Conservation (phyloP, 2,888 invertebrate species). For the Noctua janthe region DNA sequence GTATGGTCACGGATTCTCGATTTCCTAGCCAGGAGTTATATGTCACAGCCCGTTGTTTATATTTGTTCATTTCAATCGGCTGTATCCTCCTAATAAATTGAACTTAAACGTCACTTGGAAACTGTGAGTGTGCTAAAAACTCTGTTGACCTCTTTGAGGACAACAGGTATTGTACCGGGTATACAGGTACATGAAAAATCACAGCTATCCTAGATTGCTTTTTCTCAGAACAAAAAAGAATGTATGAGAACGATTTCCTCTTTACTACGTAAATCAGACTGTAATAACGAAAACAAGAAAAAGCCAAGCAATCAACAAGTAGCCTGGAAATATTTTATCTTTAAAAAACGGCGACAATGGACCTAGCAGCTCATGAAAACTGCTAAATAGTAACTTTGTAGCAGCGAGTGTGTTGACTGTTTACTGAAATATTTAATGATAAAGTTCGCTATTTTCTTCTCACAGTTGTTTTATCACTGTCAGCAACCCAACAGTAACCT, state of each 20-base stretch:
- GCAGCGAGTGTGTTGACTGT: slow-evolving; percentile 28
- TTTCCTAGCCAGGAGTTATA: background rate
- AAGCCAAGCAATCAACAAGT: slow-evolving; percentile 16
- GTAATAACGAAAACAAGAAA: slow-evolving; percentile 5
- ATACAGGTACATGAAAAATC: background rate
- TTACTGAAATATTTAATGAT: slow-evolving; percentile 31
- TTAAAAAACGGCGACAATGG: background rate
- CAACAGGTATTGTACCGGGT: background rate
- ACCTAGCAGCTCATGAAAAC: background rate
- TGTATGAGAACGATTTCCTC: background rate
- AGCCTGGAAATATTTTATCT: background rate
- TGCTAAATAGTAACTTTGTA: background rate
- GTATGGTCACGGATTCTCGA: background rate
- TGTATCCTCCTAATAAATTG: too few relatives aligned
- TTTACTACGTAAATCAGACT: background rate
- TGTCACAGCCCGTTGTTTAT: background rate
- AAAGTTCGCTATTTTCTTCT: background rate
- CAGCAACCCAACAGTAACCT: background rate
- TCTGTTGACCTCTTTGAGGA: background rate
- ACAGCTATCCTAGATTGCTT: background rate
- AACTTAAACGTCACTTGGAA: background rate
- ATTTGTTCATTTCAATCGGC: background rate
- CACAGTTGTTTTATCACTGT: background rate
- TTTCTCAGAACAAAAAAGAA: background rate
- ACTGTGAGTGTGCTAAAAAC: background rate